Evolutionary conservation across 92 coral and sea anemone species (phyloP).

Genomic region (Parazoanthus darwini): DNA sequence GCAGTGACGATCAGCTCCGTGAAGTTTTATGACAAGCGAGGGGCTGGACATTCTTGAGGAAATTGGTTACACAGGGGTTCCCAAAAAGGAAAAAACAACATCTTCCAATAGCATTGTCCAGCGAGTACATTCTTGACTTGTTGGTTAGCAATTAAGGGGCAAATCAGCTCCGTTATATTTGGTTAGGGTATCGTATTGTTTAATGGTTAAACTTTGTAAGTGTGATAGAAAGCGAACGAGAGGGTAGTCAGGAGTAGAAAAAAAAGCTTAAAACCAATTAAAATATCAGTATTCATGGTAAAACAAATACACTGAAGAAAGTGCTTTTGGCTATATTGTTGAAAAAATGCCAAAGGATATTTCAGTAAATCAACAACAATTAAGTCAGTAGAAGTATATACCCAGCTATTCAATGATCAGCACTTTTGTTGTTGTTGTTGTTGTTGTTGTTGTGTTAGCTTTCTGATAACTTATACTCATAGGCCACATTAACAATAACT

Average conservation of each 20-base stretch:
- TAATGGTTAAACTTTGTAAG: not conserved
- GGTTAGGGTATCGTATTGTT: not conserved
- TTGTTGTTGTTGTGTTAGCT: no score
- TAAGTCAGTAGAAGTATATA: no score
- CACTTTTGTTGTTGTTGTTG: no score
- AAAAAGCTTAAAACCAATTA: not conserved
- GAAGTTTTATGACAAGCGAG: no score
- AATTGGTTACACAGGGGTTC: no score
- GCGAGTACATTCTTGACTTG: not conserved
- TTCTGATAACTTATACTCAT: not conserved
- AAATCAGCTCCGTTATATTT: conserved; percentile 3
- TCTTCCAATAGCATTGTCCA: no score
- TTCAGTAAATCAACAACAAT: not conserved
- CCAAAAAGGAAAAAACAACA: no score
- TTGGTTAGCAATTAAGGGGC: conserved; percentile 14
- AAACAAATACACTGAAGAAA: conserved; percentile 6
- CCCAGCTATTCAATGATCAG: no score
- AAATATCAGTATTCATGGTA: not conserved
- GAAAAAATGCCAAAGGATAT: not conserved
- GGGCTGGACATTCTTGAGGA: no score
- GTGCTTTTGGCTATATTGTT: conserved; percentile 5
- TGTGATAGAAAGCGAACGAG: not conserved
- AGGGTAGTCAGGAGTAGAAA: not conserved
- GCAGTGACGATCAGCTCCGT: no score
- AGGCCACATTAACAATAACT: not conserved